Conservation (phyloP, 2,113 vertebrate species). For the Neotoma lepida region DNA sequence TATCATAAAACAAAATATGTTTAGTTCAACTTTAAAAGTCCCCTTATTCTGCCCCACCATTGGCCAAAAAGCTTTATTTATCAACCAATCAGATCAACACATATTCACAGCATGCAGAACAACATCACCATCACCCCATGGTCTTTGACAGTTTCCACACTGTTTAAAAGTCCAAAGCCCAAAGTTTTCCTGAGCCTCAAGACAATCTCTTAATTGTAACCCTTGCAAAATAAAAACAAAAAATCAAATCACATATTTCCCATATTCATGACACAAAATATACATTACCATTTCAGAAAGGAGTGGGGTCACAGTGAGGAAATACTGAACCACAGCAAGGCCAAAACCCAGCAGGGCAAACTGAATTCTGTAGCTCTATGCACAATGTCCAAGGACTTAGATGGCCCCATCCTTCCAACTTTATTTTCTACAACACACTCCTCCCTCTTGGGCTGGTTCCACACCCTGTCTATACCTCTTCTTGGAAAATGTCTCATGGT, state of each 20-base stretch:
- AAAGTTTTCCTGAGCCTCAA: neutral
- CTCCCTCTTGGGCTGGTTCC: neutral
- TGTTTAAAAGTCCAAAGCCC: neutral
- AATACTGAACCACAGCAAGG: neutral
- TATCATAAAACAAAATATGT: neutral
- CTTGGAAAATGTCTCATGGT: neutral
- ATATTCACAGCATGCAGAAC: too few species aligned
- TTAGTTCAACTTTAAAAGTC: neutral
- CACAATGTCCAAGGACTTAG: neutral
- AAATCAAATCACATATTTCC: neutral
- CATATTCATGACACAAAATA: neutral
- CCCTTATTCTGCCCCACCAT: too few species aligned
- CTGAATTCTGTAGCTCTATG: neutral
- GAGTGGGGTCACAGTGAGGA: neutral
- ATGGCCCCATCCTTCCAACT: neutral
- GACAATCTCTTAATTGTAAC: neutral
- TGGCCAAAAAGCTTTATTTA: too few species aligned
- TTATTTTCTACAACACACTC: neutral
- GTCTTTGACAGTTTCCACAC: neutral
- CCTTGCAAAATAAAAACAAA: neutral
- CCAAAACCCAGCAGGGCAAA: neutral
- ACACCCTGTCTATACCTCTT: neutral
- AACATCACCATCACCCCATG: too few species aligned
- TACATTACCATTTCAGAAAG: neutral
- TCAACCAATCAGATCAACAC: too few species aligned